Evolutionary conservation across 2,888 invertebrate genomes (phyloP), one percentile per base, ranked within the genome.

Genomic region (Chymomyza caudatula): DNA sequence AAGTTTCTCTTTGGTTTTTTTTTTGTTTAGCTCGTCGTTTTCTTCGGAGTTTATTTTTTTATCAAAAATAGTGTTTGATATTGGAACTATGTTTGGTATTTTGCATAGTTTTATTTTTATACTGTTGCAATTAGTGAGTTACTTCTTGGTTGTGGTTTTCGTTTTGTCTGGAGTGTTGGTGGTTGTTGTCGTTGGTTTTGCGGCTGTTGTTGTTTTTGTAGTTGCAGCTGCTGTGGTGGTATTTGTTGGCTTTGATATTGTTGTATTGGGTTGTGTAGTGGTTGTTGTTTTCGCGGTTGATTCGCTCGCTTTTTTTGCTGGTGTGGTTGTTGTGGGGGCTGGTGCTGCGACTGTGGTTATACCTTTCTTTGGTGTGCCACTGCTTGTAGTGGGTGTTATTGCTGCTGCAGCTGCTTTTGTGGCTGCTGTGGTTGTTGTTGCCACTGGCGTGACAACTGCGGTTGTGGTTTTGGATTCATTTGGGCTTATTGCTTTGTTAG

Each of bases 131-230:
- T 44, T 49, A 25, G n/a, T 60, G 43, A n/a, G 15, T 72, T 78
- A 76, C 25, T 85, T 85, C 11, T 84, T 85, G 55, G 65, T 22
- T 68, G 68, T 56, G 69, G 71, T 60, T 73, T 80, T 85, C 69
- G 84, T 59, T 68, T 71, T 73, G 52, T 15, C 6, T 54, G 13
- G 4, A 13, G 54, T 54, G 13, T 13, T 54, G 4, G 62, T 6
- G 5, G 62, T 20, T 22, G 54, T 4, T 54, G 53, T 54, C 37
- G 54, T 44, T 43, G 53, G 11, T 52, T 22, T 52, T 19, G 52
- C 4, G 11, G 17, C 11, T 17, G 51, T 13, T 51, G 11, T 17
- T 22, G 51, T 22, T 65, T 76, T 69, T 17, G 67, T 25, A 20
- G 73, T 52, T 52, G 52, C 57, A 29, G 66, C 25, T 52, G 67